A percentile compares a stretch with the other conserved stretches of the same genome.
These are phyloP conservation scores for Ridgeia piscesae DNA, from an alignment of 1,140 invertebrate species.

Conservation along the genomic window DNA sequence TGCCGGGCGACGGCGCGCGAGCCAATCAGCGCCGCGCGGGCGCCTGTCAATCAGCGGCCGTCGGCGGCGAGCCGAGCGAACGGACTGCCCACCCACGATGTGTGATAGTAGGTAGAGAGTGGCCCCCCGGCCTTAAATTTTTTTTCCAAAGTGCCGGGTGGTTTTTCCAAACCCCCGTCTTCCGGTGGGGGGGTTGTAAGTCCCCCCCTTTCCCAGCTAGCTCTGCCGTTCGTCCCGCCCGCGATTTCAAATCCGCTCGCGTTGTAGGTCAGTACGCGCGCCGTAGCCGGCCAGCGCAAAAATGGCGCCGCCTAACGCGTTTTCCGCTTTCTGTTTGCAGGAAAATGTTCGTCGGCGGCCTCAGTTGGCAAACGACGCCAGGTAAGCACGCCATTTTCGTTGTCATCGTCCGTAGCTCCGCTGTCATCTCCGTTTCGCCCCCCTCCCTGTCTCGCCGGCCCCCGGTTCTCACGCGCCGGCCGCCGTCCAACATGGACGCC, in stretches of 20 bases:
- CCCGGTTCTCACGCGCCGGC: background rate
- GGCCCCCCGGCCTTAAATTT: too few species aligned
- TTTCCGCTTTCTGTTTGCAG: conserved; percentile 19
- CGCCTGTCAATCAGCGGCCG: conserved; percentile 22
- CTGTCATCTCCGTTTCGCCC: conserved; percentile 12
- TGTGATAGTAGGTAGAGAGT: background rate
- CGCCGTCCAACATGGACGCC: conserved; percentile 7
- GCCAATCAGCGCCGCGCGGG: conserved; percentile 9
- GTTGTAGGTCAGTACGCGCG: background rate
- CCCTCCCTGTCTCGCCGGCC: background rate
- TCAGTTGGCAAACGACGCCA: conserved; percentile 32
- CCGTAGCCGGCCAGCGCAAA: background rate
- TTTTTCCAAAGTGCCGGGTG: too few species aligned
- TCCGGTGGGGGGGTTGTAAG: too few species aligned
- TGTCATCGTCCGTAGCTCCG: background rate
- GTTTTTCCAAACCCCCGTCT: too few species aligned
- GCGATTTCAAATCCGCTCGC: background rate
- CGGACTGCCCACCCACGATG: background rate
- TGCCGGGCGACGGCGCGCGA: conserved; percentile 22
- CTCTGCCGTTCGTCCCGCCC: background rate
- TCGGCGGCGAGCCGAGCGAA: background rate
- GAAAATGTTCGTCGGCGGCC: conserved; percentile 33
- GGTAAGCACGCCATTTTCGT: conserved; percentile 20
- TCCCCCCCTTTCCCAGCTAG: too few species aligned
- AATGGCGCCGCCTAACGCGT: conserved; percentile 19